These are phyloP conservation scores for Napeogenes sylphis DNA, from an alignment of 2,888 invertebrate genomes.

Conservation along the genomic window DNA sequence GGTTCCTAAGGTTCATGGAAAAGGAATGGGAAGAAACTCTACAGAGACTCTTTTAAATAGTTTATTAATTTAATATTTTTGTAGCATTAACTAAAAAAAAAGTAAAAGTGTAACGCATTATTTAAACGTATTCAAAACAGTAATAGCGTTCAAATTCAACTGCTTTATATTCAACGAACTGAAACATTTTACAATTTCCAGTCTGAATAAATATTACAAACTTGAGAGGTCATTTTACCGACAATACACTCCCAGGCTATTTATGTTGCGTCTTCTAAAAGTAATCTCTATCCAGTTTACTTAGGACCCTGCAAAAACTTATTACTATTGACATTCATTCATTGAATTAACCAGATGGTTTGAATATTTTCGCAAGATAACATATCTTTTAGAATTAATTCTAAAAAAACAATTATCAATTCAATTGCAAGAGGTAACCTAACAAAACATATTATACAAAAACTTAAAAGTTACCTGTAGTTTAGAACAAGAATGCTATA, in stretches of 20 bases:
- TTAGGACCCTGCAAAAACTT: slow-evolving; percentile 9
- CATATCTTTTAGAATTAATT: not conserved
- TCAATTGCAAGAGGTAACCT: no score
- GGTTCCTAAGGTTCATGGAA: no score
- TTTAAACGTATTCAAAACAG: not conserved
- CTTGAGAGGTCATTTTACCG: slow-evolving; percentile 12
- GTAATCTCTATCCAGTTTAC: slow-evolving; percentile 4
- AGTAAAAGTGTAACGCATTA: not conserved
- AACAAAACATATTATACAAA: no score
- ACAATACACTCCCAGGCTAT: slow-evolving; percentile 15
- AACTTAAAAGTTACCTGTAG: not conserved
- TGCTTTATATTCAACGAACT: slow-evolving; percentile 4
- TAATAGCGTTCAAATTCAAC: not conserved
- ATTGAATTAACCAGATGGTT: not conserved
- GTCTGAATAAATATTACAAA: slow-evolving; percentile 14
- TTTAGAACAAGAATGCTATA: not conserved
- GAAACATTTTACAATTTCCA: slow-evolving; percentile 14
- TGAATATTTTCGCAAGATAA: no score
- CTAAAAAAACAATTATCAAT: not conserved
- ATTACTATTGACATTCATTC: not conserved
- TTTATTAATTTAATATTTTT: no score
- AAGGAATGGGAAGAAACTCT: no score
- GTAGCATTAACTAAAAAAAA: no score
- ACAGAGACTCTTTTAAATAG: no score
- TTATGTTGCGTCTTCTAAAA: slow-evolving; percentile 11